These are phyloP conservation scores for Holacanthus passer DNA, from an alignment of 2,113 vertebrate species.

Conservation along the genomic window DNA sequence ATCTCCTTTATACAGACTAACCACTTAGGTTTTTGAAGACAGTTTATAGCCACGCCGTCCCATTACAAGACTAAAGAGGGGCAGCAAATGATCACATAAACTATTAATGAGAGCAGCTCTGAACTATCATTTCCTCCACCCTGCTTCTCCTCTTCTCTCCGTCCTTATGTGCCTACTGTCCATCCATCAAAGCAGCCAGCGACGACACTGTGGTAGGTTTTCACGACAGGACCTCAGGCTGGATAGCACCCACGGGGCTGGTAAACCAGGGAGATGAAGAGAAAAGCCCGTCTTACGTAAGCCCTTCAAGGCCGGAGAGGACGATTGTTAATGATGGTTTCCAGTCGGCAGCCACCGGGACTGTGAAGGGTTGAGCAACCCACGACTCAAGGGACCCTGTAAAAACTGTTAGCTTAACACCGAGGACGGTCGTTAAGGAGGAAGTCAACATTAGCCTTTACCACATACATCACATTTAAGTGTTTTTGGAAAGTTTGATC, in stretches of 20 bases:
- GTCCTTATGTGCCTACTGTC: not conserved
- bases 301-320: conserved; percentile 41
- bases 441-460: conserved; percentile 62
- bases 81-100: conserved; percentile 22
- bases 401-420: conserved; percentile 74
- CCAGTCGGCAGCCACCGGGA: conserved; percentile 44
- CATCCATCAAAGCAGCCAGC: conserved; percentile 45
- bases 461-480: conserved; percentile 69
- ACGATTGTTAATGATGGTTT: conserved; percentile 42
- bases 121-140: conserved; percentile 1
- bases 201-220: conserved; percentile 51
- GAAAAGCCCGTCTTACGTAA: conserved; percentile 16
- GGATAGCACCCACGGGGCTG: conserved; percentile 43
- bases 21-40: conserved; percentile 15
- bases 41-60: conserved; percentile 17
- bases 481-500: conserved; percentile 73
- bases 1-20: conserved; percentile 27
- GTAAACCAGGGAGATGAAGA: conserved; percentile 55
- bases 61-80: conserved; percentile 31
- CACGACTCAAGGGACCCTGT: conserved; percentile 55
- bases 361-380: conserved; percentile 43
- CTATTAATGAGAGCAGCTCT: conserved; percentile 20
- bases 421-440: conserved; percentile 57
- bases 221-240: not conserved
- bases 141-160: not conserved